A percentile compares a stretch with the other conserved stretches of the same genome.
These are phyloP conservation scores for Stomorhina lunata DNA, from an alignment of 2,888 invertebrate species.

Conservation along the genomic window DNA sequence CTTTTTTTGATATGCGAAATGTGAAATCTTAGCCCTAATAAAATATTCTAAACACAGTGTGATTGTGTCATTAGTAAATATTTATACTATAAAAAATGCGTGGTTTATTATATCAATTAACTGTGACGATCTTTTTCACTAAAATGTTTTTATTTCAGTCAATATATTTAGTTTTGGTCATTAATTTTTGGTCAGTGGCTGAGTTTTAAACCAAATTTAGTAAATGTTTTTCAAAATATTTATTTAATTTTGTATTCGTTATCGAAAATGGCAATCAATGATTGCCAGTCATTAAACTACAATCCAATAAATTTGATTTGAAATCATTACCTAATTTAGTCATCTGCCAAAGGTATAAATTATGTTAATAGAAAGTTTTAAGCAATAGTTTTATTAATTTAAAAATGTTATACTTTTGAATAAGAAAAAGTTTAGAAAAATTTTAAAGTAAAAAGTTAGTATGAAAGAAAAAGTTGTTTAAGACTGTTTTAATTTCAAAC, in stretches of 20 bases:
- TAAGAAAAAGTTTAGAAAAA: too few species aligned
- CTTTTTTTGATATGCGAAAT: background rate
- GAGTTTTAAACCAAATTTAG: constrained; percentile 29
- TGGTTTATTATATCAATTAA: constrained; percentile 14
- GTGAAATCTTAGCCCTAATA: constrained; percentile 5
- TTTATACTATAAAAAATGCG: constrained; percentile 37
- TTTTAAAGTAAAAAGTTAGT: too few species aligned
- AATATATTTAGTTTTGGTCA: constrained; percentile 15
- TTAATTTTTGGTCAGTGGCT: constrained; percentile 11
- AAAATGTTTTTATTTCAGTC: background rate
- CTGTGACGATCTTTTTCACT: background rate
- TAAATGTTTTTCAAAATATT: background rate
- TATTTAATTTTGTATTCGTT: background rate
- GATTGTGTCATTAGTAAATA: too few species aligned
- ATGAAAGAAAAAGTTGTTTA: too few species aligned
- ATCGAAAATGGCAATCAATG: background rate
- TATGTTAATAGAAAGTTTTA: background rate
- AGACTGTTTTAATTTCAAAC: too few species aligned
- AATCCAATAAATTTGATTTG: background rate
- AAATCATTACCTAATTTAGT: constrained; percentile 36
- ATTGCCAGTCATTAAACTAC: too few species aligned
- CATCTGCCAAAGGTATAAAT: background rate
- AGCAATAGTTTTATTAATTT: too few species aligned
- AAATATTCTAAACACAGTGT: background rate
- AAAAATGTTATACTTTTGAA: too few species aligned